Conservation (phyloP, 2,888 invertebrate species). For the Hypercompe scribonia region DNA sequence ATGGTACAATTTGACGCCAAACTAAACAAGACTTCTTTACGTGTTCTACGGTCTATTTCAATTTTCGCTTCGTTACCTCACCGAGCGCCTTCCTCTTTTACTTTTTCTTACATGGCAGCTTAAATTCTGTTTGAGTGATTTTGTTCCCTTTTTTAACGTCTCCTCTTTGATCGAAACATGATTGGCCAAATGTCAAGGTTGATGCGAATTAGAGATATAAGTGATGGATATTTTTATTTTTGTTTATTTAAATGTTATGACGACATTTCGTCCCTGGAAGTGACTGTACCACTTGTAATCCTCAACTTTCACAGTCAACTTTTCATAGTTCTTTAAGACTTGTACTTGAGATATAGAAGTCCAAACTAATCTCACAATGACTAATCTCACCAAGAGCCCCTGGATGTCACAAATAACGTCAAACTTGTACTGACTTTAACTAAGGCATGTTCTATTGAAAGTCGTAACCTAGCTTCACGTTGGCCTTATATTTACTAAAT, state of each 20-base stretch:
- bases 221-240: not conserved
- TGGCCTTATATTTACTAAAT: slow-evolving; percentile 34
- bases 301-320: too few relatives aligned
- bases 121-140: slow-evolving; percentile 41
- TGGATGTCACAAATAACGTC: too few relatives aligned
- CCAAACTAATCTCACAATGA: not conserved
- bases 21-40: slow-evolving; percentile 60
- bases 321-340: slow-evolving; percentile 11
- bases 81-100: slow-evolving; percentile 48
- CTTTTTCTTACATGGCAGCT: slow-evolving; percentile 48
- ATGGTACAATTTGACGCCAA: slow-evolving; percentile 43
- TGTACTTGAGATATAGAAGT: not conserved
- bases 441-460: slow-evolving; percentile 15
- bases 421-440: not conserved
- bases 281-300: not conserved
- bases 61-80: slow-evolving; percentile 68
- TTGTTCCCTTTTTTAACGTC: slow-evolving; percentile 16
- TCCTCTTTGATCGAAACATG: not conserved
- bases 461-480: slow-evolving; percentile 35
- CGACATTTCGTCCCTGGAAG: not conserved
- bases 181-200: slow-evolving; percentile 6
- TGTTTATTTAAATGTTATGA: not conserved
- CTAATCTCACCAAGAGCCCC: too few relatives aligned
- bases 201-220: not conserved
- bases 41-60: slow-evolving; percentile 62